phyloP scores from a whole-genome alignment of 1,140 invertebrate genomes.

The Vollenhovia emeryi region DNA sequence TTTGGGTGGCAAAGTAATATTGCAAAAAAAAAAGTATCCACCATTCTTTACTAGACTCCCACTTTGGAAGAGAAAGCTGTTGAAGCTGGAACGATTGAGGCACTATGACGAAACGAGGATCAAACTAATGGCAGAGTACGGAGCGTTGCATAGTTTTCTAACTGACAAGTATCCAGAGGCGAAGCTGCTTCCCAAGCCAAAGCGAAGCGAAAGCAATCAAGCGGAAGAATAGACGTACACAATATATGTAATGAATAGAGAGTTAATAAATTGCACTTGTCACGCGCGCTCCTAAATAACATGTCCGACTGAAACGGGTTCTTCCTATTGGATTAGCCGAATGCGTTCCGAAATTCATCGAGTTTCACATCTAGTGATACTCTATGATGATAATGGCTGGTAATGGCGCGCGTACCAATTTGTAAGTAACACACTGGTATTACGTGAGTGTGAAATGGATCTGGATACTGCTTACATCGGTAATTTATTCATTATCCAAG shows the following conservation, averaged over 20 bases:
- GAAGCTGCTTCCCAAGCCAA: constrained; percentile 74
- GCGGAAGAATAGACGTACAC: neutral
- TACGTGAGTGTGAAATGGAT: constrained; percentile 51
- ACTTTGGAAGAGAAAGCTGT: constrained; percentile 88
- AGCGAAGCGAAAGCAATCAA: constrained; percentile 59
- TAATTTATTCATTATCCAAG: constrained; percentile 47
- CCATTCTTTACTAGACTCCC: constrained; percentile 89
- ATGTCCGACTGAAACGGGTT: neutral
- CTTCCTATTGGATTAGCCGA: neutral
- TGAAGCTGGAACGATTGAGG: constrained; percentile 89
- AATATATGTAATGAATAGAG: no score
- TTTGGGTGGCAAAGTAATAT: constrained; percentile 90
- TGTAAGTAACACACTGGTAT: neutral
- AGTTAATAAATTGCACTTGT: no score
- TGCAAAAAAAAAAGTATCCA: constrained; percentile 88
- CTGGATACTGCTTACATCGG: constrained; percentile 73
- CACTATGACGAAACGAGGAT: constrained; percentile 89
- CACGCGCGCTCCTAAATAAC: no score
- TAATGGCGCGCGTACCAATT: neutral
- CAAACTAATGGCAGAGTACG: constrained; percentile 89
- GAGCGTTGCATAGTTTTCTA: constrained; percentile 90
- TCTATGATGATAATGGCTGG: neutral
- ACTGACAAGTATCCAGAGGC: constrained; percentile 90
- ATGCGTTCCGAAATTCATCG: neutral
- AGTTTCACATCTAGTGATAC: no score